These are phyloP conservation scores for Saccostrea glomerata DNA, from an alignment of 1,140 invertebrate species.

Conservation along the genomic window DNA sequence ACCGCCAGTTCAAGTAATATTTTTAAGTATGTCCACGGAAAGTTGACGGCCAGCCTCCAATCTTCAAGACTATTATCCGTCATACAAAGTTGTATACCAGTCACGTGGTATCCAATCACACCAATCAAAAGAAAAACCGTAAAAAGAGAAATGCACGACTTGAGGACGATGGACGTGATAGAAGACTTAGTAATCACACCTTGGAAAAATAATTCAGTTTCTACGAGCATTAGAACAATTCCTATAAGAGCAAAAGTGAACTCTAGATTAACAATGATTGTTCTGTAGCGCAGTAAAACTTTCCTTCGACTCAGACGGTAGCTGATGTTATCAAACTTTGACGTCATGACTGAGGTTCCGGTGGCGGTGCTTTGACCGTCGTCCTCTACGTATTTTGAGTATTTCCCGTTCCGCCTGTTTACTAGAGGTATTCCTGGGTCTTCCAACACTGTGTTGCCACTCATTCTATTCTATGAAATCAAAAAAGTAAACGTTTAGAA, in stretches of 20 bases:
- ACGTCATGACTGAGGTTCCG: not conserved
- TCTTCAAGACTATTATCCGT: slow-evolving; percentile 73
- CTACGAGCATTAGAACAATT: slow-evolving; percentile 75
- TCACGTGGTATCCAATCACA: slow-evolving; percentile 70
- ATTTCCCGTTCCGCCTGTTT: slow-evolving; percentile 59
- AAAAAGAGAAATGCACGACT: slow-evolving; percentile 84
- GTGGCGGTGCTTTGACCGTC: slow-evolving; percentile 41
- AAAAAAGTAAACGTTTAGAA: too few species aligned
- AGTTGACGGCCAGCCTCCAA: slow-evolving; percentile 70
- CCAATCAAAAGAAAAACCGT: slow-evolving; percentile 70
- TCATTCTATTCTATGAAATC: slow-evolving; percentile 62
- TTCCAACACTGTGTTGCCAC: slow-evolving; percentile 60
- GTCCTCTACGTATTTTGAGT: slow-evolving; percentile 63
- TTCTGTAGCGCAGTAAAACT: slow-evolving; percentile 66
- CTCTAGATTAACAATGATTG: slow-evolving; percentile 69
- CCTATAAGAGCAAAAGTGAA: slow-evolving; percentile 71
- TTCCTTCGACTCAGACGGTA: slow-evolving; percentile 71
- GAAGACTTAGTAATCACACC: slow-evolving; percentile 61
- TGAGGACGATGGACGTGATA: slow-evolving; percentile 67
- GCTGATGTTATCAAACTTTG: slow-evolving; percentile 71
- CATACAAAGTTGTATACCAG: slow-evolving; percentile 70
- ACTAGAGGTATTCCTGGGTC: slow-evolving; percentile 71
- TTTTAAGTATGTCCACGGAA: slow-evolving; percentile 62
- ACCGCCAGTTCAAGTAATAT: slow-evolving; percentile 69
- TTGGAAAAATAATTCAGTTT: slow-evolving; percentile 72